These are phyloP conservation scores for Dendrolimus kikuchii DNA, from an alignment of 1,140 invertebrate genomes.

Conservation along the genomic window DNA sequence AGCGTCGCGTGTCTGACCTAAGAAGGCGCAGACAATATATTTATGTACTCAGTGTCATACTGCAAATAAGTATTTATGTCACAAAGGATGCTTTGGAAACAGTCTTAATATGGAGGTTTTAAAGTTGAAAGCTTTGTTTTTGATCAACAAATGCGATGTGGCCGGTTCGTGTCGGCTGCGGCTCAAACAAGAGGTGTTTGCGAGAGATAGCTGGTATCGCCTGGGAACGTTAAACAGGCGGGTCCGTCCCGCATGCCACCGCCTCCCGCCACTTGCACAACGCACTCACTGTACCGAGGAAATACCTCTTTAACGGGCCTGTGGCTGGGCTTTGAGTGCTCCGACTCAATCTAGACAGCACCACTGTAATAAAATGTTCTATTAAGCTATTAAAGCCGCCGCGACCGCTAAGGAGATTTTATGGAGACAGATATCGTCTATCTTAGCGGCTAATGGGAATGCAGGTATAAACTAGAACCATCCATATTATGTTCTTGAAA, in stretches of 20 bases:
- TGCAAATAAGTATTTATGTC: slow-evolving; percentile 20
- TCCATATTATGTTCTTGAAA: too few relatives aligned
- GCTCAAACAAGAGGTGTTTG: slow-evolving; percentile 64
- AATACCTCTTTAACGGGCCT: slow-evolving; percentile 32
- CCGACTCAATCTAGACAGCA: slow-evolving; percentile 4
- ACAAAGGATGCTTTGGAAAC: neutral
- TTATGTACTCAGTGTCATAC: slow-evolving; percentile 16
- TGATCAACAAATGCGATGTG: slow-evolving; percentile 13
- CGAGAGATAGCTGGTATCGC: slow-evolving; percentile 59
- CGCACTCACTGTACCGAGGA: slow-evolving; percentile 30
- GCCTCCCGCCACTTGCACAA: slow-evolving; percentile 42
- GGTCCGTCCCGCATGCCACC: slow-evolving; percentile 45
- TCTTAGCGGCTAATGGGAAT: too few relatives aligned
- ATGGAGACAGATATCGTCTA: too few relatives aligned
- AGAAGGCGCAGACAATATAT: slow-evolving; percentile 16
- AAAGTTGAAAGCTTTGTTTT: slow-evolving; percentile 18
- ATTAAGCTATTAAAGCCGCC: slow-evolving; percentile 1
- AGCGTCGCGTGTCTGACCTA: slow-evolving; percentile 49
- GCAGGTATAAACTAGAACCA: too few relatives aligned
- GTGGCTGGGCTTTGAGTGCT: slow-evolving; percentile 4
- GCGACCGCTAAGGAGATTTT: too few relatives aligned
- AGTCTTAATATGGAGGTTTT: slow-evolving; percentile 5
- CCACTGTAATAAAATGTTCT: neutral
- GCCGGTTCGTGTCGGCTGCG: slow-evolving; percentile 33
- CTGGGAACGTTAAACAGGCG: slow-evolving; percentile 63